Evolutionary conservation across 30 jellyfish, hydroid and myxozoan species (phyloP), one percentile per base, ranked within the genome.

Genomic region (Morbakka virulenta): DNA sequence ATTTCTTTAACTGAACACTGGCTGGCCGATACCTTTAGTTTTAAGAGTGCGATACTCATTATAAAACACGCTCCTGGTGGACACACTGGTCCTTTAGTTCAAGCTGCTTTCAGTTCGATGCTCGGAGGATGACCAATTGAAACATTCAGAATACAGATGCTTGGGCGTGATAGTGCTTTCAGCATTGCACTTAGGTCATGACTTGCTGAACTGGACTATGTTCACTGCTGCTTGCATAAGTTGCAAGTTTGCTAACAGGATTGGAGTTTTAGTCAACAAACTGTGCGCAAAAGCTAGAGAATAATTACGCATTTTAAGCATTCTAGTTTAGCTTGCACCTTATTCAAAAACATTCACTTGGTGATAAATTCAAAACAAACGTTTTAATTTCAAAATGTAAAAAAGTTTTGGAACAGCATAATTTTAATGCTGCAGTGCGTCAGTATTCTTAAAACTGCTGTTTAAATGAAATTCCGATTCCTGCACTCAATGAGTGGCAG

Each of bases 121-220:
- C 81, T 70, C 62, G 33, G 50, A 3, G 87, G 25, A 28, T 82
- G 87, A 82, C 36, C 83, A 57, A 82, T 70, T 66, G 83, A 82
- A 17, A 75, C 63, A 4, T 28, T 31, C 81, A 74, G 82, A 24
- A 49, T 78, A 25, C 95, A 85, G 70, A 66, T 66, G 79, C 35
- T 85, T 73, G 81, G 68, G 33, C 78, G 79, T 52, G 95, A 84
- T 75, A 75, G 86, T 76, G 92, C 95, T 4, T 50, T 82, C 28
- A 85, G 52, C 61, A 85, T 85, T 35, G 91, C 75, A n/a, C 78
- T 71, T 28, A 50, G 67, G 29, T 76, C 81, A 31, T 74, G 68
- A 12, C 72, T 64, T 9, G 87, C 89, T 20, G 84, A 75, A 65
- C 65, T 72, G 64, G 80, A 67, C 33, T 52, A 85, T 32, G 28